A percentile compares a stretch with the other conserved stretches of the same genome.
Evolutionary conservation across 2,797 vertebrate species (phyloP).

Genomic region (Acestrorhynchus altus): DNA sequence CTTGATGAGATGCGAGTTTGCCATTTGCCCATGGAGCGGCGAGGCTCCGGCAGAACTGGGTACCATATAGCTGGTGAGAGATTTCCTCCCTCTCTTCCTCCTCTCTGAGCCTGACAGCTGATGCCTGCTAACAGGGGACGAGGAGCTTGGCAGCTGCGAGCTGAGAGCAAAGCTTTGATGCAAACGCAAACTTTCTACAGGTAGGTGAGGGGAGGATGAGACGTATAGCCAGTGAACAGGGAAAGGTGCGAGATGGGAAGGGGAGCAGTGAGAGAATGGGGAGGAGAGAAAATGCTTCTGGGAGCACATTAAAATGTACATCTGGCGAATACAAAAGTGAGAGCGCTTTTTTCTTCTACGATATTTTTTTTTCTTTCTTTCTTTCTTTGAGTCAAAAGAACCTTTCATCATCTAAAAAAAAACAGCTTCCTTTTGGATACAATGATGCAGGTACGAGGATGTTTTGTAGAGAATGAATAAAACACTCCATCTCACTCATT

Average conservation of each 20-base stretch:
- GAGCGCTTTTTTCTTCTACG: slow-evolving; percentile 54
- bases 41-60: slow-evolving; percentile 83
- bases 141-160: slow-evolving; percentile 91
- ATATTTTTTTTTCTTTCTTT: slow-evolving; percentile 54
- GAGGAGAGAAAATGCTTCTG: slow-evolving; percentile 70
- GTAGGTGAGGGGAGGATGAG: slow-evolving; percentile 80
- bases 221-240: slow-evolving; percentile 62
- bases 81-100: slow-evolving; percentile 86
- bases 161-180: slow-evolving; percentile 87
- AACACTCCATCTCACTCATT: slow-evolving; percentile 56
- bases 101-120: slow-evolving; percentile 85
- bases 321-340: slow-evolving; percentile 75
- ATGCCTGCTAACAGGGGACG: slow-evolving; percentile 86
- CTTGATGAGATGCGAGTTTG: slow-evolving; percentile 85
- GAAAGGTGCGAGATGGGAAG: slow-evolving; percentile 61
- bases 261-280: slow-evolving; percentile 57
- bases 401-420: slow-evolving; percentile 72
- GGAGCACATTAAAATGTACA: slow-evolving; percentile 82
- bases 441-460: slow-evolving; percentile 73
- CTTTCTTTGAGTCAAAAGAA: slow-evolving; percentile 70
- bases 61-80: slow-evolving; percentile 95
- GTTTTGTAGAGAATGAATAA: slow-evolving; percentile 66
- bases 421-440: slow-evolving; percentile 67
- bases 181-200: slow-evolving; percentile 84
- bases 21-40: slow-evolving; percentile 84